Evolutionary conservation across 2,113 vertebrate species (phyloP).

Genomic region (Jaculus jaculus): DNA sequence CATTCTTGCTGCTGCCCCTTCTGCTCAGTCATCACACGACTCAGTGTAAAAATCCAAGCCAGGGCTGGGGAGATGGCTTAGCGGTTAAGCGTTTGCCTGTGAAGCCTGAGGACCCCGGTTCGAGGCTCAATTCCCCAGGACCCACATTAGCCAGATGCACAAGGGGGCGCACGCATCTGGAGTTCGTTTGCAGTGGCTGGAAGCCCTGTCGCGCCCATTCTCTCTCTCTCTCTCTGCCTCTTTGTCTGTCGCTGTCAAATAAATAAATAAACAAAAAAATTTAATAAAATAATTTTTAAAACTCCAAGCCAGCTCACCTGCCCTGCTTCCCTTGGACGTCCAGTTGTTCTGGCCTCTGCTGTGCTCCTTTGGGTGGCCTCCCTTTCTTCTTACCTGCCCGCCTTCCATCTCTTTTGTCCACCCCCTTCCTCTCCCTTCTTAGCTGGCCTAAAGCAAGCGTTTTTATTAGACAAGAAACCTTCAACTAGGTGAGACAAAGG

Average conservation of each 20-base stretch:
- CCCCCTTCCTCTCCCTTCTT: background rate
- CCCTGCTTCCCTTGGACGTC: background rate
- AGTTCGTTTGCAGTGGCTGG: too few relatives aligned
- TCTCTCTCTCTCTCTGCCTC: too few relatives aligned
- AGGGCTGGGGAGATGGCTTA: too few relatives aligned
- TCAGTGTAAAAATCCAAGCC: background rate
- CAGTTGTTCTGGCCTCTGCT: background rate
- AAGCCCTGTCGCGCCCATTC: too few relatives aligned
- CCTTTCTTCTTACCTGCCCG: background rate
- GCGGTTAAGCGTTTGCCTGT: too few relatives aligned
- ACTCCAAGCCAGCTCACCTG: background rate
- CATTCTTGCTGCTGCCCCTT: background rate
- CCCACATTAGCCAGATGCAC: too few relatives aligned
- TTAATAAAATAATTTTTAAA: too few relatives aligned
- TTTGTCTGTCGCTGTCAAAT: too few relatives aligned
- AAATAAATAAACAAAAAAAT: too few relatives aligned
- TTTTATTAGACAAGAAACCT: slow-evolving; percentile 53
- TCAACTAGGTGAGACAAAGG: slow-evolving; percentile 68
- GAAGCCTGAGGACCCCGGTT: too few relatives aligned
- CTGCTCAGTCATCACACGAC: slow-evolving; percentile 33
- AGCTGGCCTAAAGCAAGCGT: background rate
- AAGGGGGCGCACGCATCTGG: too few relatives aligned
- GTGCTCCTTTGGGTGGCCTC: background rate
- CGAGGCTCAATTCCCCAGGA: too few relatives aligned
- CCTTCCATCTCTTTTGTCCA: background rate